Percentiles rank a stretch among this genome's conserved stretches.
Evolutionary conservation across 2,797 vertebrate genomes (phyloP).

Genomic region (Numenius phaeopus): DNA sequence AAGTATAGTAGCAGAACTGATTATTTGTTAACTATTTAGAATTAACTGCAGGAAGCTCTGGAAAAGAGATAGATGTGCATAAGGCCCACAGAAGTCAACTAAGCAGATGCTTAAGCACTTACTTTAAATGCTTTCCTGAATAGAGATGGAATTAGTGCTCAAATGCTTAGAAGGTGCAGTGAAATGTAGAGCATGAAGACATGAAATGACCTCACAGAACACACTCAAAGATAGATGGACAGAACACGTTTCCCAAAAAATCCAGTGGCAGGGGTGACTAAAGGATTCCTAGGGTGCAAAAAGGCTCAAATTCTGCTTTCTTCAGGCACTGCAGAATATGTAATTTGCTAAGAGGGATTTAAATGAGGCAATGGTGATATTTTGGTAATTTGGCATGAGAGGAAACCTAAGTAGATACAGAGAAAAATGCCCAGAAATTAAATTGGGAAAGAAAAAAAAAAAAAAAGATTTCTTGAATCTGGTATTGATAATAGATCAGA

Average conservation of each 20-base stretch:
- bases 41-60: background rate
- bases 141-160: background rate
- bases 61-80: background rate
- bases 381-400: background rate
- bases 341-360: background rate
- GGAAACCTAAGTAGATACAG: background rate
- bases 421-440: background rate
- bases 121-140: background rate
- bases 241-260: background rate
- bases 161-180: background rate
- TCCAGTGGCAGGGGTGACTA: background rate
- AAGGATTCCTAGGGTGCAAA: background rate
- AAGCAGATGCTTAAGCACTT: background rate
- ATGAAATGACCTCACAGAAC: background rate
- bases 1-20: background rate
- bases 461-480: background rate
- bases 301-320: background rate
- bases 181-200: background rate
- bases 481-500: background rate
- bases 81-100: background rate
- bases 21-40: background rate
- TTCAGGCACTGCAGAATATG: background rate
- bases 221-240: background rate
- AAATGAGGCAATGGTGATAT: background rate
- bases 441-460: background rate